phyloP scores from a whole-genome alignment of 1,140 invertebrate genomes.

The Maniola jurtina region DNA sequence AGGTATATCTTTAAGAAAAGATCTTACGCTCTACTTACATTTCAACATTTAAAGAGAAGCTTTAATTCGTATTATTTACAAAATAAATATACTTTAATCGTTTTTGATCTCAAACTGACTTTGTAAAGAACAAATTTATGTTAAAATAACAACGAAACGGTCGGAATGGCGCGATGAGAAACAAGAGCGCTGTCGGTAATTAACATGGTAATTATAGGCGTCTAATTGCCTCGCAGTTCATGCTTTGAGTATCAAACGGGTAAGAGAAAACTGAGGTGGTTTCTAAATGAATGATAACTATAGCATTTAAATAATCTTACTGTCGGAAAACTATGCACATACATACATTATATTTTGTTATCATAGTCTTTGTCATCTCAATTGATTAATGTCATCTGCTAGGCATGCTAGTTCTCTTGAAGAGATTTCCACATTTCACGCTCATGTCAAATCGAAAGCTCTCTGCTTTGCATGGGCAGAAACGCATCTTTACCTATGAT shows the following conservation, averaged over 20 bases:
- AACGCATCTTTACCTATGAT: no score
- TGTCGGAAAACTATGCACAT: neutral
- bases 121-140: slow-evolving; percentile 55
- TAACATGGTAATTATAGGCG: slow-evolving; percentile 74
- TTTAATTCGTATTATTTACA: slow-evolving; percentile 5
- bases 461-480: no score
- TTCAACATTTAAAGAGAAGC: neutral
- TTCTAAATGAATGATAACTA: neutral
- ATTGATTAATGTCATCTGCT: no score
- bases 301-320: neutral
- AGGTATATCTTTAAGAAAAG: neutral
- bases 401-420: no score
- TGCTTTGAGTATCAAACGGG: slow-evolving; percentile 63
- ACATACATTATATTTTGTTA: no score
- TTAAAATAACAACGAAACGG: slow-evolving; percentile 65
- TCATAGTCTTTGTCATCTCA: no score
- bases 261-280: neutral
- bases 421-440: no score
- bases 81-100: slow-evolving; percentile 47
- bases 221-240: slow-evolving; percentile 69
- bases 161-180: slow-evolving; percentile 48
- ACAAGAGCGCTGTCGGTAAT: slow-evolving; percentile 67
- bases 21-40: neutral
- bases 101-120: slow-evolving; percentile 48
- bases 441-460: no score